phyloP scores from a whole-genome alignment of 2,888 invertebrate species.

The Blastobasis adustella region DNA sequence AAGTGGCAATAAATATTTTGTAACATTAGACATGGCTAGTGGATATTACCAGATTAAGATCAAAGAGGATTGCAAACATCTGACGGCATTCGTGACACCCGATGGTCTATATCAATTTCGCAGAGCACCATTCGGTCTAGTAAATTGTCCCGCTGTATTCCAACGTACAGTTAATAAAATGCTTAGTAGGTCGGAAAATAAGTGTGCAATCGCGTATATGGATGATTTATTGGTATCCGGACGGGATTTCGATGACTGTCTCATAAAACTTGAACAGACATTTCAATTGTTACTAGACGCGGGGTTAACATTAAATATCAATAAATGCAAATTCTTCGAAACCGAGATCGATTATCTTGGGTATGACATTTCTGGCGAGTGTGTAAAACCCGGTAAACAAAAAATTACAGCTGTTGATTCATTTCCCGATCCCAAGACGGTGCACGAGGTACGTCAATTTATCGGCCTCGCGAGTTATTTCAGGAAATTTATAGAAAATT shows the following conservation, averaged over 20 bases:
- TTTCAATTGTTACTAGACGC: slow-evolving; percentile 1
- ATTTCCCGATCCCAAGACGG: slow-evolving; percentile 19
- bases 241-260: background rate
- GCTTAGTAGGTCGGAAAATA: slow-evolving; percentile 6
- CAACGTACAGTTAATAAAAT: slow-evolving; percentile 15
- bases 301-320: slow-evolving; percentile 4
- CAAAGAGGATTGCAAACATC: slow-evolving; percentile 3
- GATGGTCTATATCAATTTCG: slow-evolving; percentile 9
- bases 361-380: slow-evolving; percentile 17
- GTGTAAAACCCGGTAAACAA: slow-evolving; percentile 16
- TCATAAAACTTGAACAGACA: slow-evolving; percentile 1
- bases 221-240: slow-evolving; percentile 23
- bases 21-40: slow-evolving; percentile 7
- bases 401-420: slow-evolving; percentile 20
- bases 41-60: slow-evolving; percentile 14
- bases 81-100: slow-evolving; percentile 13
- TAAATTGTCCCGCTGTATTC: slow-evolving; percentile 9
- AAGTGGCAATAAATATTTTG: slow-evolving; percentile 9
- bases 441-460: slow-evolving; percentile 24
- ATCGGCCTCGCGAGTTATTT: slow-evolving; percentile 21
- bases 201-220: slow-evolving; percentile 16
- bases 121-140: slow-evolving; percentile 8
- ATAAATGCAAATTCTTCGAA: slow-evolving; percentile 20
- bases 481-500: slow-evolving; percentile 18
- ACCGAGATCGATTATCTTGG: slow-evolving; percentile 20